A percentile compares a stretch with the other conserved stretches of the same genome.
Conservation (phyloP, 2,113 vertebrate genomes). For the Lagopus muta region DNA sequence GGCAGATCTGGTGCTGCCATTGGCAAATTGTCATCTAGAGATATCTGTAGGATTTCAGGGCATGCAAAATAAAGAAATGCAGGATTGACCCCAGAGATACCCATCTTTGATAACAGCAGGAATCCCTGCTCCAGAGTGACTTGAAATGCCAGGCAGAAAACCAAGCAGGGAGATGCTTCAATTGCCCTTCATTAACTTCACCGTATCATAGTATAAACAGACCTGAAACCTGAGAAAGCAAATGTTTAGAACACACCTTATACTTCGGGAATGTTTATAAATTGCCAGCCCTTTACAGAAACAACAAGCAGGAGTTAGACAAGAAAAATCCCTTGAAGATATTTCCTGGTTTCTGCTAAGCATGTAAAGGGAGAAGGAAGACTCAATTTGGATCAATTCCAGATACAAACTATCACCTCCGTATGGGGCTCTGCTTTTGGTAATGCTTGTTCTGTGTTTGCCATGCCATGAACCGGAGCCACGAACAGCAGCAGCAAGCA, state of each 20-base stretch:
- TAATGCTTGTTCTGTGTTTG: neutral
- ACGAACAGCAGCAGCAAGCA: neutral
- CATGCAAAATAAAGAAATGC: neutral
- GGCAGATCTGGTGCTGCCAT: neutral
- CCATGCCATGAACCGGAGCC: neutral
- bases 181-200: slow-evolving; percentile 4
- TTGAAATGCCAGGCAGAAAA: slow-evolving; percentile 39
- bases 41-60: neutral
- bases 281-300: neutral
- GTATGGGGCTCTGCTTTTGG: neutral
- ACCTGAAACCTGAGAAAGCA: slow-evolving; percentile 10
- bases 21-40: neutral
- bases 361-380: neutral
- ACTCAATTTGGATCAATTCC: neutral
- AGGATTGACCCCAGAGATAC: neutral
- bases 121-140: neutral
- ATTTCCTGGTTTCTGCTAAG: slow-evolving; percentile 46
- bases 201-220: slow-evolving; percentile 4
- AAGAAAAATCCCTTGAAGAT: neutral
- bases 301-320: neutral
- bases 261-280: slow-evolving; percentile 7
- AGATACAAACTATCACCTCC: neutral
- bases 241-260: neutral
- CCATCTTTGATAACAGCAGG: neutral
- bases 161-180: neutral